Evolutionary conservation across 2,888 invertebrate genomes (phyloP), one percentile per base, ranked within the genome.

Genomic region (Matsumyia berberina): DNA sequence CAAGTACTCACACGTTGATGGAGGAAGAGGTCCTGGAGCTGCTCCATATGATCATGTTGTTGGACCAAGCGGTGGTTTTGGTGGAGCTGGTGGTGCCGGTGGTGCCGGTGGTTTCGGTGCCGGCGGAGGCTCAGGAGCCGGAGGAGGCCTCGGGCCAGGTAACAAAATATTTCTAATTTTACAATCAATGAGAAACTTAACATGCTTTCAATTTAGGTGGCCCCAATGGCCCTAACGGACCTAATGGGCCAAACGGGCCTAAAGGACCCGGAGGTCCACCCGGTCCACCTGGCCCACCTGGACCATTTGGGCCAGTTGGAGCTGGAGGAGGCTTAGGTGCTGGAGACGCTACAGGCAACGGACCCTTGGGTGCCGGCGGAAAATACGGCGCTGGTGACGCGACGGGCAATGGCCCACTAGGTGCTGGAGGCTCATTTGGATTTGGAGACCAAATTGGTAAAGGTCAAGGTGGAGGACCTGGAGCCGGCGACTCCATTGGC

Each of bases 111-210:
- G 85, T 29, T 87, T 89, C 12, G 88, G 88, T 9, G 17, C 46
- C 15, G 80, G 81, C 24, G 82, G 73, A 31, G 81, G 86, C 24
- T 60, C 58, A 19, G 82, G 87, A 37, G 17, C 46, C n/a, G 80
- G 81, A 39, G 81, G 73, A 19, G 81, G 86, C 37, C 44, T 57
- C 11, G 82, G 90, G 88, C 69, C 89, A 90, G 72, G 89, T 88
- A n/a, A 86, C 87, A 39, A 87, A 87, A 15, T 24, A 9, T 62
- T 15, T 51, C 4, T 2, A 29, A 42, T 9, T 46, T 33, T 12
- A n/a, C 44, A 31, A 35, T 31, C 7, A 46, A 24, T 24, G n/a
- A 31, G 19, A 12, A 9, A 24, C 12, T 55, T 9, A 64, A 74
- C 42, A 44, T 51, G 8, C 42, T 29, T 12, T 17, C 2, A 44